These are phyloP conservation scores for Characodon lateralis DNA, from an alignment of 2,797 vertebrate genomes.

Conservation along the genomic window DNA sequence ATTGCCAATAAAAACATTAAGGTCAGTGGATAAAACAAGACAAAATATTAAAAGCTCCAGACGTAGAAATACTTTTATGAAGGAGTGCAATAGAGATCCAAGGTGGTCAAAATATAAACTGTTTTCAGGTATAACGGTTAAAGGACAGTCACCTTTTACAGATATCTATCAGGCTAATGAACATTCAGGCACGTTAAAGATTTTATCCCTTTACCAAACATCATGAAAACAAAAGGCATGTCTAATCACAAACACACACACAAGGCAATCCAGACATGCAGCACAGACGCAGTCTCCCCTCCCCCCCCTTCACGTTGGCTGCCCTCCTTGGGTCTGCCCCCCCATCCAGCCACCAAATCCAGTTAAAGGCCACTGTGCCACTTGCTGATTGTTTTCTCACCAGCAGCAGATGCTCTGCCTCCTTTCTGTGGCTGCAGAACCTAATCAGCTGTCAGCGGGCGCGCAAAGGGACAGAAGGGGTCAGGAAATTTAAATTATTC, in stretches of 20 bases:
- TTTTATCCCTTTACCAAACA: conserved; percentile 6
- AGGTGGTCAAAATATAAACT: too few species aligned
- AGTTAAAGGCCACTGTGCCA: conserved; percentile 65
- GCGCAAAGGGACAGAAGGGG: conserved; percentile 28
- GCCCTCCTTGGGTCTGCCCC: background rate
- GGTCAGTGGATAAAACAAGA: background rate
- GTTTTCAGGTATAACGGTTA: too few species aligned
- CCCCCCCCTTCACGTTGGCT: conserved; percentile 8
- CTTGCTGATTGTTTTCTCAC: conserved; percentile 70
- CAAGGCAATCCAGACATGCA: conserved; percentile 46
- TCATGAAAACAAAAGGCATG: conserved; percentile 58
- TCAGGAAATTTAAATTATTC: conserved; percentile 44
- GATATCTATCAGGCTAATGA: background rate
- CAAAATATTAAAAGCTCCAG: background rate
- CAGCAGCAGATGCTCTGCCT: conserved; percentile 64
- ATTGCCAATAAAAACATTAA: too few species aligned
- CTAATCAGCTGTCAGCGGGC: conserved; percentile 66
- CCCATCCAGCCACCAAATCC: conserved; percentile 69
- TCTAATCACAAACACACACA: conserved; percentile 39
- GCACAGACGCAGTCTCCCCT: conserved; percentile 39
- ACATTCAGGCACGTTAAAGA: background rate
- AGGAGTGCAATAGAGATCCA: too few species aligned
- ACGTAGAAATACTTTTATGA: background rate
- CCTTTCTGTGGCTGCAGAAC: conserved; percentile 41
- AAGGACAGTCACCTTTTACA: background rate